These are phyloP conservation scores for Battus philenor DNA, from an alignment of 1,140 invertebrate genomes.

Conservation along the genomic window DNA sequence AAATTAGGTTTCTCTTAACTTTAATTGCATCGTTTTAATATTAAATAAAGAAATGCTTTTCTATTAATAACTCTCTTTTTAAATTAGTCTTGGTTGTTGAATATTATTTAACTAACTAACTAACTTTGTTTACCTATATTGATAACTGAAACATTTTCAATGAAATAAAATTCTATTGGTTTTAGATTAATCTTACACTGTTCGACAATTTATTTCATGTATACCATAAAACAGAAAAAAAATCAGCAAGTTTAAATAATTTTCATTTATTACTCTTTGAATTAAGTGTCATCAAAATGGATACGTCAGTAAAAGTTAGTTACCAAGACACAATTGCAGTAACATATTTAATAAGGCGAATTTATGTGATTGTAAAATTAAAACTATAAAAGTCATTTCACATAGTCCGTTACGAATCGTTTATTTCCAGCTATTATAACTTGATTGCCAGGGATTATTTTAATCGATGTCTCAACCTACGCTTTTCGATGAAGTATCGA, in stretches of 20 bases:
- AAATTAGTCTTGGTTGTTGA: too few species aligned
- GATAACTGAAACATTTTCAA: too few species aligned
- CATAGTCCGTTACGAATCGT: slow-evolving; percentile 23
- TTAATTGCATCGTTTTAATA: not conserved
- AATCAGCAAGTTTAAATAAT: too few species aligned
- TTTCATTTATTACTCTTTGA: too few species aligned
- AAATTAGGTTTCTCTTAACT: not conserved
- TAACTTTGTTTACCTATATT: too few species aligned
- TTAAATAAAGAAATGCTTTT: not conserved
- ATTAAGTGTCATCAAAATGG: too few species aligned
- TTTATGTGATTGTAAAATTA: slow-evolving; percentile 13
- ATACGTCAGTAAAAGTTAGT: too few species aligned
- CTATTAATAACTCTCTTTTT: not conserved
- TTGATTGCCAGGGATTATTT: slow-evolving; percentile 36
- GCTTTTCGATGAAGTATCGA: slow-evolving; percentile 29
- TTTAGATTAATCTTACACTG: too few species aligned
- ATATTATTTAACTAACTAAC: too few species aligned
- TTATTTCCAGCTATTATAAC: slow-evolving; percentile 30
- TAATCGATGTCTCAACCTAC: slow-evolving; percentile 28
- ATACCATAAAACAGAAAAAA: too few species aligned
- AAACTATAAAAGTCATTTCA: slow-evolving; percentile 17
- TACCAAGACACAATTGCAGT: not conserved
- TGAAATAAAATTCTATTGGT: too few species aligned
- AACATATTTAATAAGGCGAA: slow-evolving; percentile 7
- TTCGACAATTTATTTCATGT: too few species aligned